Evolutionary conservation across 2,113 vertebrate genomes (phyloP).

Genomic region (Lonchura striata): DNA sequence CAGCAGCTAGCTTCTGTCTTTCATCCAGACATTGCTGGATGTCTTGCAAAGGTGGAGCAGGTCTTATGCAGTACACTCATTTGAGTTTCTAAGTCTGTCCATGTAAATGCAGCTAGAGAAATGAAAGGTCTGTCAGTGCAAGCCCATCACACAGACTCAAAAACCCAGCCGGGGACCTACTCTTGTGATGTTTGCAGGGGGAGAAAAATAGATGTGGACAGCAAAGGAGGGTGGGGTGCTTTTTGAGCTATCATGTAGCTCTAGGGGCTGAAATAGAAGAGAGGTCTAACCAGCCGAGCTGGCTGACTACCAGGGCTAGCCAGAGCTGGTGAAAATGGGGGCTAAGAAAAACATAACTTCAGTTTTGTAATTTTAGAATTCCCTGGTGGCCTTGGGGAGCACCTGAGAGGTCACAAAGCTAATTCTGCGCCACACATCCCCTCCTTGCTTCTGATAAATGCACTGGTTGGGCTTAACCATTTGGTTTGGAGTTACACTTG

Average conservation of each 20-base stretch:
- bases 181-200: neutral
- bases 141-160: neutral
- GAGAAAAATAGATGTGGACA: neutral
- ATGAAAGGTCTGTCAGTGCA: neutral
- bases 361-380: neutral
- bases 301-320: neutral
- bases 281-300: neutral
- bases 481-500: neutral
- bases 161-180: neutral
- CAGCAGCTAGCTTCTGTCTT: neutral
- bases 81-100: neutral
- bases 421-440: neutral
- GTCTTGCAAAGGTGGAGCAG: neutral
- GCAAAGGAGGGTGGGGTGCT: accelerated
- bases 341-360: neutral
- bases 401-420: neutral
- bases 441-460: neutral
- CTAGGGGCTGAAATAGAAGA: neutral
- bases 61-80: neutral
- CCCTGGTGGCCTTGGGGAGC: neutral
- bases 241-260: neutral
- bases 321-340: neutral
- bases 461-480: neutral
- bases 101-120: neutral
- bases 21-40: neutral